Conservation (phyloP, 2,797 vertebrate species). For the Gadopsis marmoratus region DNA sequence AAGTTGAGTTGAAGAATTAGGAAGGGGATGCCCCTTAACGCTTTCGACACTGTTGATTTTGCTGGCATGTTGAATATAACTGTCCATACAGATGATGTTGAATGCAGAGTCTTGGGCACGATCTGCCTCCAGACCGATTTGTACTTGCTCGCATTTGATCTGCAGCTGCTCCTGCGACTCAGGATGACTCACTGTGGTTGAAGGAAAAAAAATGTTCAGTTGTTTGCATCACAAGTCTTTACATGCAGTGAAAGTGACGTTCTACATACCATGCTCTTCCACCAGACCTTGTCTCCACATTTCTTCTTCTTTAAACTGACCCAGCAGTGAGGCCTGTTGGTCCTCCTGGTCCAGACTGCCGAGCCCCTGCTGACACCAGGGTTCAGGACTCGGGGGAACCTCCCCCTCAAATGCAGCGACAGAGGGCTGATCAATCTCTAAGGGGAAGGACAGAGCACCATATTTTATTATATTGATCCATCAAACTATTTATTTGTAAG, state of each 20-base stretch:
- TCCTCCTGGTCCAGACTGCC: neutral
- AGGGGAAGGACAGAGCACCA: neutral
- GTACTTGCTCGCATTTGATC: neutral
- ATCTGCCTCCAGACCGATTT: neutral
- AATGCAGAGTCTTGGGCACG: neutral
- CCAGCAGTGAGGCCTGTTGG: neutral
- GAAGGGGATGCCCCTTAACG: neutral
- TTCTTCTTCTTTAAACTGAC: constrained; percentile 11
- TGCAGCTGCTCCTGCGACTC: constrained; percentile 17
- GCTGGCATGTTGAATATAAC: constrained; percentile 9
- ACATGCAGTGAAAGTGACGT: neutral
- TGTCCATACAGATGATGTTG: neutral
- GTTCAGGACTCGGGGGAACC: neutral
- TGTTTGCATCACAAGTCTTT: constrained; percentile 16
- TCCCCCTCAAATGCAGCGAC: constrained; percentile 6
- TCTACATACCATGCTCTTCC: neutral
- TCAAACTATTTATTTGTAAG: neutral
- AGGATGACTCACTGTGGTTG: constrained; percentile 18
- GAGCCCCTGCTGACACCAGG: constrained; percentile 4
- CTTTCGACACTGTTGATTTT: constrained; percentile 18
- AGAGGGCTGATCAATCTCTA: constrained; percentile 4
- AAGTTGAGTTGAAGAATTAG: neutral
- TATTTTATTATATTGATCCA: neutral
- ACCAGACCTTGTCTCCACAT: constrained; percentile 1
- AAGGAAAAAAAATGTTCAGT: neutral